Evolutionary conservation across 2,888 invertebrate species (phyloP).

Genomic region (Napeogenes inachia): DNA sequence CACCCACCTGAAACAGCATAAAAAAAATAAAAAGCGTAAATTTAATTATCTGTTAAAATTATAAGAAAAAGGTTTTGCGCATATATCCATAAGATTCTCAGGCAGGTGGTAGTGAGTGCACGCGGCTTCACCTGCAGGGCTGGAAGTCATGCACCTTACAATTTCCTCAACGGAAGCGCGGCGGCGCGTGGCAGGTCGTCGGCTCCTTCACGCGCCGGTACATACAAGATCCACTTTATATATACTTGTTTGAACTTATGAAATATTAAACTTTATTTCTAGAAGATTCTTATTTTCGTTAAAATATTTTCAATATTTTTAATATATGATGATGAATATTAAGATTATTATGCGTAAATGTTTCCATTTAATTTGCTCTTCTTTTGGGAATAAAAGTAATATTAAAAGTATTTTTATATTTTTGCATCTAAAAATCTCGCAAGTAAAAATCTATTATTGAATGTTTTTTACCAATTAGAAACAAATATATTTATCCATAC

Average conservation of each 20-base stretch:
- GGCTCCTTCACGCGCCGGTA: slow-evolving; percentile 40
- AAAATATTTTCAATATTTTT: no score
- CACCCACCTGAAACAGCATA: background rate
- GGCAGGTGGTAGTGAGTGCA: slow-evolving; percentile 24
- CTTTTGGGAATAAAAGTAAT: no score
- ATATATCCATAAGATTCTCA: slow-evolving; percentile 9
- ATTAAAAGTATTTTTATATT: no score
- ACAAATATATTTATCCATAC: no score
- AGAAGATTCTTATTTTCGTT: slow-evolving; percentile 7
- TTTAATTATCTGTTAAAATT: background rate
- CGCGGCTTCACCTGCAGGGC: slow-evolving; percentile 40
- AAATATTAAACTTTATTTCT: slow-evolving; percentile 27
- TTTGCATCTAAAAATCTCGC: no score
- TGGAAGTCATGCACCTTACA: slow-evolving; percentile 60
- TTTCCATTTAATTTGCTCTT: no score
- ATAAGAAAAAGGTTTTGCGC: slow-evolving; percentile 15
- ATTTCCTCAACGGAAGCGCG: slow-evolving; percentile 59
- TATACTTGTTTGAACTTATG: slow-evolving; percentile 26
- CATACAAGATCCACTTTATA: slow-evolving; percentile 23
- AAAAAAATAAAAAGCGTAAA: background rate
- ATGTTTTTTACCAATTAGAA: no score
- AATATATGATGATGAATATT: no score
- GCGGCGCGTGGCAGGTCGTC: slow-evolving; percentile 61
- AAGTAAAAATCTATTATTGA: no score
- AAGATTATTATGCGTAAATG: no score